Evolutionary conservation across 2,888 invertebrate species (phyloP).

Genomic region (Matsumyia berberina): DNA sequence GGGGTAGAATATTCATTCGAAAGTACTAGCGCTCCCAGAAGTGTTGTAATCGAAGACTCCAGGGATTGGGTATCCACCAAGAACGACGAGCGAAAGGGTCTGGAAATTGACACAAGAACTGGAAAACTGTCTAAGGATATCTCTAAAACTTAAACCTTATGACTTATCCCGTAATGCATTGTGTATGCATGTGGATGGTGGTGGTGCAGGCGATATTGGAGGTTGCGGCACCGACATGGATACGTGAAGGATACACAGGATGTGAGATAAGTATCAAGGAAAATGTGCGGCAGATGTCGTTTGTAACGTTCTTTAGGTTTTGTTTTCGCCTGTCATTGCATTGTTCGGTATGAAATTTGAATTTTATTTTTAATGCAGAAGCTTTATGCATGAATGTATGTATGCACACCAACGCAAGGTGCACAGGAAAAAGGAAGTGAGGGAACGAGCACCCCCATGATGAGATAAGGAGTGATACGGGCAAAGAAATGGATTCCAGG

Average conservation of each 20-base stretch:
- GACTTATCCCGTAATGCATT: slow-evolving; percentile 25
- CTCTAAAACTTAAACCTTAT: slow-evolving; percentile 39
- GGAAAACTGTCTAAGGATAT: slow-evolving; percentile 51
- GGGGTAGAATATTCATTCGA: slow-evolving; percentile 37
- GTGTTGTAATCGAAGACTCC: slow-evolving; percentile 46
- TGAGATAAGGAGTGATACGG: too few species aligned
- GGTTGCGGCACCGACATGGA: slow-evolving; percentile 6
- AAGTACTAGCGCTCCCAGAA: slow-evolving; percentile 29
- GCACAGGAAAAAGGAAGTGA: too few species aligned
- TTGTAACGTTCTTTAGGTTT: not conserved
- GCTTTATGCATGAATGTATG: too few species aligned
- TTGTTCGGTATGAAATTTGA: not conserved
- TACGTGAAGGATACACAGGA: slow-evolving; percentile 9
- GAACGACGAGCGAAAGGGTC: not conserved
- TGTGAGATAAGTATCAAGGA: slow-evolving; percentile 13
- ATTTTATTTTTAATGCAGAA: slow-evolving; percentile 14
- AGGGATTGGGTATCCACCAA: not conserved
- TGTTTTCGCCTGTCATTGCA: not conserved
- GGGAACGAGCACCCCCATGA: too few species aligned
- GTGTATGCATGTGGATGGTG: not conserved
- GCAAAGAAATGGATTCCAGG: too few species aligned
- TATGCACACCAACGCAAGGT: too few species aligned
- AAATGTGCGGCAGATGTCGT: slow-evolving; percentile 16
- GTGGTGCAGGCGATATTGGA: slow-evolving; percentile 1
- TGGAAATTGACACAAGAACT: slow-evolving; percentile 10